Conservation (phyloP, 2,797 vertebrate species). For the Hoplostethus mediterraneus region DNA sequence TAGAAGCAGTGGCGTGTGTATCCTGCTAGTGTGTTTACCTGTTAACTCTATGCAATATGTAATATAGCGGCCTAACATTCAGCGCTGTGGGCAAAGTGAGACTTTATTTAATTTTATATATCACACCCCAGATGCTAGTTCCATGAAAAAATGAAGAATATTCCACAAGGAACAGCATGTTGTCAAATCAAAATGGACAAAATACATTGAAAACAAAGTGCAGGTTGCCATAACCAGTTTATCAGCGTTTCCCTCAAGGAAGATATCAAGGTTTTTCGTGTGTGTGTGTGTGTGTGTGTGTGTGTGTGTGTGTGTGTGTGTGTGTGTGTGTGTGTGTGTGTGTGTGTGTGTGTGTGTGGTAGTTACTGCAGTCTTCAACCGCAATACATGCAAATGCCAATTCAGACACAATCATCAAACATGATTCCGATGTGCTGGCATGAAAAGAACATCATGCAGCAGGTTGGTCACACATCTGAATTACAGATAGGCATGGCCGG, state of each 20-base stretch:
- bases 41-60: constrained; percentile 14
- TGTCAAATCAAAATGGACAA: constrained; percentile 60
- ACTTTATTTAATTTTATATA: constrained; percentile 48
- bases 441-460: not conserved
- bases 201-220: constrained; percentile 67
- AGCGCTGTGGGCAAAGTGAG: constrained; percentile 17
- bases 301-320: constrained; percentile 10
- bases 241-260: constrained; percentile 19
- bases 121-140: constrained; percentile 53
- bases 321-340: constrained; percentile 35
- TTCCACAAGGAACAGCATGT: constrained; percentile 59
- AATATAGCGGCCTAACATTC: constrained; percentile 10
- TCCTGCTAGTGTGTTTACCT: not conserved
- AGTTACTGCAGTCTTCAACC: constrained; percentile 57
- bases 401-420: constrained; percentile 27
- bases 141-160: constrained; percentile 37
- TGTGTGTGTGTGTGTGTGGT: constrained; percentile 25
- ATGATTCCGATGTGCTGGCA: not conserved
- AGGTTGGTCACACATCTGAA: not conserved
- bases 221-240: constrained; percentile 68
- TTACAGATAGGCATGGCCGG: not conserved
- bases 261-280: no score
- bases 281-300: constrained; percentile 15
- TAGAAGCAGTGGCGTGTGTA: not conserved
- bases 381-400: constrained; percentile 56